Evolutionary conservation across 35 echinoderm and acorn worm species (phyloP).

Genomic region (Stichopus chloronotus): DNA sequence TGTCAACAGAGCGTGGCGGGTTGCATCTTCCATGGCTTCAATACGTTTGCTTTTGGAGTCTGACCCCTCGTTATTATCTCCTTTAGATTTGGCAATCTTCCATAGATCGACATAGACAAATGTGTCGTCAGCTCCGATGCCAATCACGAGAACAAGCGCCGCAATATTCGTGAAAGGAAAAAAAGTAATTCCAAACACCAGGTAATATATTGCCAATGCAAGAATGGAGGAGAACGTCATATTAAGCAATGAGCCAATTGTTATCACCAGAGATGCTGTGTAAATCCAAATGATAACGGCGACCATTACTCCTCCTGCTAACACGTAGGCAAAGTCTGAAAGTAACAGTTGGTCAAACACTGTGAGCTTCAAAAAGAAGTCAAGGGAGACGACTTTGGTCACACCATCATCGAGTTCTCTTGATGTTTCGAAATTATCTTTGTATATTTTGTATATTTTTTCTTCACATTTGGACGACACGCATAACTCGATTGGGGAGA

Average conservation of each 20-base stretch:
- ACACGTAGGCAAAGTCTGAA: slow-evolving; percentile 70
- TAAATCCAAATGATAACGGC: slow-evolving; percentile 85
- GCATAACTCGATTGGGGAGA: neutral
- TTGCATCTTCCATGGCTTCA: slow-evolving; percentile 53
- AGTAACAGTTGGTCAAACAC: slow-evolving; percentile 66
- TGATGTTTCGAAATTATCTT: slow-evolving; percentile 40
- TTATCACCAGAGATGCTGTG: slow-evolving; percentile 76
- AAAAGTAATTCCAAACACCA: slow-evolving; percentile 74
- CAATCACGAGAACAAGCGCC: slow-evolving; percentile 71
- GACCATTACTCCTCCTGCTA: slow-evolving; percentile 39
- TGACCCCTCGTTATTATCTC: too few relatives aligned
- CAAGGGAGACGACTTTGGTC: slow-evolving; percentile 45
- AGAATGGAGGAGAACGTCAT: slow-evolving; percentile 79
- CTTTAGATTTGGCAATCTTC: slow-evolving; percentile 33
- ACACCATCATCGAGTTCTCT: slow-evolving; percentile 33
- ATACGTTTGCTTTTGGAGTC: neutral
- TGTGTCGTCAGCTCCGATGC: slow-evolving; percentile 87
- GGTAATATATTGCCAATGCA: slow-evolving; percentile 73
- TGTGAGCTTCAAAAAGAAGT: slow-evolving; percentile 62
- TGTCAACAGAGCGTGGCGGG: slow-evolving; percentile 69
- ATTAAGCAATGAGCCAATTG: slow-evolving; percentile 65
- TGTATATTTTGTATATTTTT: slow-evolving; percentile 44
- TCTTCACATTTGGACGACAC: neutral
- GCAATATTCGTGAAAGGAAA: slow-evolving; percentile 79
- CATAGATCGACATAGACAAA: slow-evolving; percentile 90